Evolutionary conservation across 37 sponge, comb jelly and placozoan species (phyloP).

Genomic region (Aplysina aerophoba): DNA sequence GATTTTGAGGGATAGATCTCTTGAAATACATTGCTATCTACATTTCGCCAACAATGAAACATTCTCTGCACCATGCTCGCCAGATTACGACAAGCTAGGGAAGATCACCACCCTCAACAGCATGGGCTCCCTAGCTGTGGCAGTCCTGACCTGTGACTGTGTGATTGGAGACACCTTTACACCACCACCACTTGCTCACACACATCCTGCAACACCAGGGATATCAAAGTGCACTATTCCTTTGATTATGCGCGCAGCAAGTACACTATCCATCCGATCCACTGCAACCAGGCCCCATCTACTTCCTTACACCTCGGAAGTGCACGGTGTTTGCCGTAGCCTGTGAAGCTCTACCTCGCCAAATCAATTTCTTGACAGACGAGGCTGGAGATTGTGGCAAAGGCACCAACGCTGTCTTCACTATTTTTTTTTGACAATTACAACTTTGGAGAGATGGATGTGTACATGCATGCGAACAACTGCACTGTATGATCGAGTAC

Average conservation of each 20-base stretch:
- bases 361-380: neutral
- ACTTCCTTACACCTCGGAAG: slow-evolving; percentile 21
- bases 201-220: neutral
- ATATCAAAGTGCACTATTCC: slow-evolving; percentile 7
- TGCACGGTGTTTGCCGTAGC: slow-evolving; percentile 5
- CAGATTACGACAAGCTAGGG: slow-evolving; percentile 34
- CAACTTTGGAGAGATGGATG: neutral
- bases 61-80: slow-evolving; percentile 10
- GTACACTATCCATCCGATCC: slow-evolving; percentile 19
- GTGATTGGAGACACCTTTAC: neutral
- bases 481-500: slow-evolving; percentile 2
- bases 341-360: slow-evolving; percentile 8
- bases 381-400: neutral
- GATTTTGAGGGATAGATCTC: slow-evolving; percentile 35
- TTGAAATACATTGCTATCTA: slow-evolving; percentile 40
- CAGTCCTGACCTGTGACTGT: too few species aligned
- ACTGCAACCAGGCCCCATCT: slow-evolving; percentile 14
- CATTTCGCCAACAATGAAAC: slow-evolving; percentile 42
- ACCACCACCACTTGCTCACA: neutral
- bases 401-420: neutral
- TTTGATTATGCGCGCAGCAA: slow-evolving; percentile 19
- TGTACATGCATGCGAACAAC: neutral
- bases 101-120: slow-evolving; percentile 30
- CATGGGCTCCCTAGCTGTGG: too few species aligned
- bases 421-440: neutral